phyloP scores from a whole-genome alignment of 2,888 invertebrate species.

The Erebia palarica region DNA sequence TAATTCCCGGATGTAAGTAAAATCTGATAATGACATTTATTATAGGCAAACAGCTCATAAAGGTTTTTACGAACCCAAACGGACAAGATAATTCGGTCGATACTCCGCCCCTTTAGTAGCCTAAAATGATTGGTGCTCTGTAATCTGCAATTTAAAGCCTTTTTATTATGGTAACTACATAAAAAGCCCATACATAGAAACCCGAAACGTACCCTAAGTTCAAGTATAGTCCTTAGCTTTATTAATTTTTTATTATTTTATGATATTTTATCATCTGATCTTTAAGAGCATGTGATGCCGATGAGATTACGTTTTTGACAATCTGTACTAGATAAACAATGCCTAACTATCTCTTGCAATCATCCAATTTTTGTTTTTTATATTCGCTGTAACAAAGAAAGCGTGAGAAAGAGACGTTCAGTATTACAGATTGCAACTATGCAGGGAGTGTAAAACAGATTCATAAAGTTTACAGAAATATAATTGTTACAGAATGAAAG shows the following conservation, averaged over 20 bases:
- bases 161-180: not conserved
- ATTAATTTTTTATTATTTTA: not conserved
- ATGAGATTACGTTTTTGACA: slow-evolving; percentile 23
- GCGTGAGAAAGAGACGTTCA: too few species aligned
- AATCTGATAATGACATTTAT: too few species aligned
- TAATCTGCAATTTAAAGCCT: not conserved
- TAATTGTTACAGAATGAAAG: too few species aligned
- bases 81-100: not conserved
- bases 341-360: not conserved
- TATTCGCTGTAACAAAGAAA: not conserved
- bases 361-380: not conserved
- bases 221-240: not conserved
- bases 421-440: too few species aligned
- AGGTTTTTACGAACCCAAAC: not conserved
- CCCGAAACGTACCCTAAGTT: not conserved
- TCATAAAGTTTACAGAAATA: too few species aligned
- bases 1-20: too few species aligned
- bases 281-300: slow-evolving; percentile 19
- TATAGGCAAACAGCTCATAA: too few species aligned
- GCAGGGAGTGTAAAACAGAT: too few species aligned
- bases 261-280: slow-evolving; percentile 7
- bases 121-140: not conserved
- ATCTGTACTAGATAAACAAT: slow-evolving; percentile 8
- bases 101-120: not conserved
- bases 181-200: not conserved